phyloP scores from a whole-genome alignment of 2,888 invertebrate genomes.

The Stictocephala bisonia region DNA sequence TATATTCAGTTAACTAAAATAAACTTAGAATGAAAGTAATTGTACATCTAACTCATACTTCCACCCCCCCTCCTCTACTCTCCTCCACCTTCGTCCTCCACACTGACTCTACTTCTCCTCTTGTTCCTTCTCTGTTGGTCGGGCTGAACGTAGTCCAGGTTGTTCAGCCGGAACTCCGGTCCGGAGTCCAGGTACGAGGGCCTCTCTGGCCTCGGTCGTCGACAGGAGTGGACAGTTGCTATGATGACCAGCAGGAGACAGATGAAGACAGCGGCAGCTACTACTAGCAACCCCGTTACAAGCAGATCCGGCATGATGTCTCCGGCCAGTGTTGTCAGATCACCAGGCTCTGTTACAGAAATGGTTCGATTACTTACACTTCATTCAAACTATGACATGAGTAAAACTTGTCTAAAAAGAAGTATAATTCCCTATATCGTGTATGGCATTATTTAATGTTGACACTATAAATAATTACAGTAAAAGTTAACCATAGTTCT shows the following conservation, averaged over 20 bases:
- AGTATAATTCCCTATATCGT: too few relatives aligned
- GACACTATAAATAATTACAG: too few relatives aligned
- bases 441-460: too few relatives aligned
- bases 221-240: conserved; percentile 21
- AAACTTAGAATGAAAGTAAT: too few relatives aligned
- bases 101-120: conserved; percentile 20
- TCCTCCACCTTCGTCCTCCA: conserved; percentile 41
- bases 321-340: conserved; percentile 25
- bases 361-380: too few relatives aligned
- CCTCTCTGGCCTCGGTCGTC: neutral
- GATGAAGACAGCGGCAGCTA: conserved; percentile 20
- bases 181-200: neutral
- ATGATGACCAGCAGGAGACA: conserved; percentile 32
- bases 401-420: too few relatives aligned
- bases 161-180: conserved; percentile 29
- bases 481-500: too few relatives aligned
- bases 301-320: conserved; percentile 42
- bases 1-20: too few relatives aligned
- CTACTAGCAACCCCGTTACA: conserved; percentile 24
- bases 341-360: neutral
- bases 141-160: conserved; percentile 7
- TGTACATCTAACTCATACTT: too few relatives aligned
- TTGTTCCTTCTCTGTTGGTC: conserved; percentile 1
- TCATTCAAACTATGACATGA: too few relatives aligned
- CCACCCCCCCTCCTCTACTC: too few relatives aligned